Conservation (phyloP, 2,113 vertebrate genomes). For the Ameiurus melas region DNA sequence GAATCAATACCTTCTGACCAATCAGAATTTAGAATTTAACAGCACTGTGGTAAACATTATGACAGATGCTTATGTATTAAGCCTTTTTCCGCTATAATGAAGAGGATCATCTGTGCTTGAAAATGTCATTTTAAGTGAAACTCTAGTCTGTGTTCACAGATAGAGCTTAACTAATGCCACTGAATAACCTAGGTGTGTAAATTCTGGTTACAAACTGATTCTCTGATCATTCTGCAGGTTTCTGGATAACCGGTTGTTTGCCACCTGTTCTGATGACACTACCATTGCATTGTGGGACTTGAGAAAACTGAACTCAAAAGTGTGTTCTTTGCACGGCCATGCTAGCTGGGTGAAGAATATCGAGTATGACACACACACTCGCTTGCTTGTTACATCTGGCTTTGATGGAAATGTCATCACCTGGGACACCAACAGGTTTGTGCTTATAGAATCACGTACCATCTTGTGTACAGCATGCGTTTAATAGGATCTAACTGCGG, state of each 20-base stretch:
- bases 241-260: constrained; percentile 96
- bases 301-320: constrained; percentile 91
- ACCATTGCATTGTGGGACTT: constrained; percentile 97
- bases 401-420: constrained; percentile 99
- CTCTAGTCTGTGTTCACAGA: background rate
- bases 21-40: background rate
- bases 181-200: background rate
- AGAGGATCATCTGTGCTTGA: background rate
- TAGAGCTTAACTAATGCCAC: background rate
- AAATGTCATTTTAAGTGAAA: background rate
- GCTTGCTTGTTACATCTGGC: constrained; percentile 94
- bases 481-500: background rate
- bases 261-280: constrained; percentile 97
- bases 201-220: background rate
- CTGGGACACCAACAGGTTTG: constrained; percentile 97
- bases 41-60: background rate
- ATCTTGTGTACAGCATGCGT: no score
- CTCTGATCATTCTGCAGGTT: constrained; percentile 75
- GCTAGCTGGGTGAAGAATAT: constrained; percentile 99
- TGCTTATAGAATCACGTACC: background rate
- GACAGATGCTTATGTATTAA: background rate
- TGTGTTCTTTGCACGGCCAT: constrained; percentile 95
- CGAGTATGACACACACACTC: constrained; percentile 95
- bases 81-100: background rate
- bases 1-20: background rate